Percentiles rank a stretch among this genome's conserved stretches.
Conservation (phyloP, 1,140 invertebrate genomes). For the Protaetia brevitarsis region DNA sequence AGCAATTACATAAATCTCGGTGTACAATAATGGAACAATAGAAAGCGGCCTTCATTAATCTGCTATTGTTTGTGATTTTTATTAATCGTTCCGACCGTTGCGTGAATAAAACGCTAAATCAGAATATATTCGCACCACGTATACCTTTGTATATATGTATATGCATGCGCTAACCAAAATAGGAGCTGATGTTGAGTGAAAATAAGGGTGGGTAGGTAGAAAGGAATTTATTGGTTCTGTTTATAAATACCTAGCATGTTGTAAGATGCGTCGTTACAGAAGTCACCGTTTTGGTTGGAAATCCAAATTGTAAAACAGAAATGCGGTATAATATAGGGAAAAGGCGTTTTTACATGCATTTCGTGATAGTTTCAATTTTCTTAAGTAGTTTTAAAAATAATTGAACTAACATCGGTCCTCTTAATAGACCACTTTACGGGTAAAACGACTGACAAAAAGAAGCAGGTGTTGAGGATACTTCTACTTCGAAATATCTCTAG, state of each 20-base stretch:
- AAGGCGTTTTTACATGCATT: too few relatives aligned
- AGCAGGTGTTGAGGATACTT: too few relatives aligned
- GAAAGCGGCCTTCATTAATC: conserved; percentile 10
- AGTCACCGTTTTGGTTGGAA: too few relatives aligned
- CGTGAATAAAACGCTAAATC: background rate
- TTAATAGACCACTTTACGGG: too few relatives aligned
- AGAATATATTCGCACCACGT: background rate
- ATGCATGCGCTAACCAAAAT: background rate
- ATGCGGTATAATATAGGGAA: too few relatives aligned
- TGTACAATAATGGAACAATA: conserved; percentile 11
- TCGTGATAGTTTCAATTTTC: too few relatives aligned
- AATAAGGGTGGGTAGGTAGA: background rate
- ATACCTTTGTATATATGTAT: too few relatives aligned
- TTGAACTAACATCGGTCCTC: background rate
- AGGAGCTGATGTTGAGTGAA: background rate
- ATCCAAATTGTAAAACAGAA: too few relatives aligned
- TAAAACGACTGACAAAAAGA: too few relatives aligned
- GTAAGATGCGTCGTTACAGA: too few relatives aligned
- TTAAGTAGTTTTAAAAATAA: background rate
- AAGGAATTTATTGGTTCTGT: background rate
- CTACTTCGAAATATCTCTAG: too few relatives aligned
- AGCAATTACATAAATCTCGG: conserved; percentile 16
- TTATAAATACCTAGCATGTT: too few relatives aligned
- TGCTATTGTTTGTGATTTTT: background rate
- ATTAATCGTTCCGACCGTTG: background rate